A percentile compares a stretch with the other conserved stretches of the same genome.
Conservation (phyloP, 1,140 invertebrate species). For the Brachionus manjavacas region DNA sequence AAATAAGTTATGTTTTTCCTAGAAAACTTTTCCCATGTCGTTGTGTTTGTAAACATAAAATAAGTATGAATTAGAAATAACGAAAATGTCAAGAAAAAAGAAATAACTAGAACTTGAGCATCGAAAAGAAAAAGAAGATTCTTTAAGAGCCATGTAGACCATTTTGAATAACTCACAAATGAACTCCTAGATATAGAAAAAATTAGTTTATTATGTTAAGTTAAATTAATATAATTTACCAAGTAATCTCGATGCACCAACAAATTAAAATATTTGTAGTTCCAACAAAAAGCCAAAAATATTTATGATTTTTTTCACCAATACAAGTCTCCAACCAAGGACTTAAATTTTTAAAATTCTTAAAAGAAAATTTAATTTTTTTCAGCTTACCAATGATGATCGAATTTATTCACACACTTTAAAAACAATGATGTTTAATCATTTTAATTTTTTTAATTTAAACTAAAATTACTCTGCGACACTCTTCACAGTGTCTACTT, state of each 20-base stretch:
- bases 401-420: slow-evolving; percentile 36
- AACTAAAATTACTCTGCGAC: neutral
- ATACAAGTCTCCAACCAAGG: slow-evolving; percentile 57
- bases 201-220: neutral
- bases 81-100: neutral
- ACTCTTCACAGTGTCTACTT: slow-evolving; percentile 33
- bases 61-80: slow-evolving; percentile 16
- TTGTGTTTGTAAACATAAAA: slow-evolving; percentile 27
- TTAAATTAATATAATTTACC: slow-evolving; percentile 47
- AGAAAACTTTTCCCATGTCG: slow-evolving; percentile 21
- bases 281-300: slow-evolving; percentile 54
- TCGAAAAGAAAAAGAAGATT: slow-evolving; percentile 25
- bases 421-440: neutral
- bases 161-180: slow-evolving; percentile 3
- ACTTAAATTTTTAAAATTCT: slow-evolving; percentile 41
- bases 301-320: slow-evolving; percentile 56
- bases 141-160: neutral
- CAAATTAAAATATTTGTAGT: slow-evolving; percentile 48
- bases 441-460: neutral
- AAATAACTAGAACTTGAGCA: slow-evolving; percentile 15
- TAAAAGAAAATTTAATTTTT: neutral
- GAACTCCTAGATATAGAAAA: neutral
- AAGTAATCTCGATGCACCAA: slow-evolving; percentile 51
- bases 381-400: slow-evolving; percentile 12
- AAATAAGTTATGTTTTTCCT: slow-evolving; percentile 21